phyloP scores from a whole-genome alignment of 92 coral and sea anemone species.

The Galaxea fascicularis region DNA sequence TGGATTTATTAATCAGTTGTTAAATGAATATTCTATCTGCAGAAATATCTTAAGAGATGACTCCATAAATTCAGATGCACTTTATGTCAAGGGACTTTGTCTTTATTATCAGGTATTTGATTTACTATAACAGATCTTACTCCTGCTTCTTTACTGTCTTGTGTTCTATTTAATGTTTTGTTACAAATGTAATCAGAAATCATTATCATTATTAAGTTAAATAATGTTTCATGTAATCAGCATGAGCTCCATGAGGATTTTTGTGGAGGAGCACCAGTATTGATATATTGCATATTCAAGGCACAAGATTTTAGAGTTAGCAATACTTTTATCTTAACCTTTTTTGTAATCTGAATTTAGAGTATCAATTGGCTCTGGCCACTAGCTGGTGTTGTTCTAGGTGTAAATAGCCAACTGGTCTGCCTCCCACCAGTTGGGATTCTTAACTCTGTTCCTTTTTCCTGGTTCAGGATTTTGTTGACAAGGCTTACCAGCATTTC shows the following conservation, averaged over 20 bases:
- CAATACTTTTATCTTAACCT: background rate
- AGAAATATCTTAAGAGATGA: slow-evolving; percentile 83
- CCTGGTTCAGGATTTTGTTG: slow-evolving; percentile 85
- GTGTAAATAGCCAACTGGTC: no score
- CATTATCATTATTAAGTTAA: no score
- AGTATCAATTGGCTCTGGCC: background rate
- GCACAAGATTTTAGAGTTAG: background rate
- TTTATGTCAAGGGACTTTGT: slow-evolving; percentile 96
- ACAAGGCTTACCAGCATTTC: slow-evolving; percentile 94
- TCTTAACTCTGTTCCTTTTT: background rate
- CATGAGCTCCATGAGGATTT: background rate
- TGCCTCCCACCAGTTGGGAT: no score
- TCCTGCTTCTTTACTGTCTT: no score
- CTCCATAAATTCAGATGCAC: slow-evolving; percentile 89
- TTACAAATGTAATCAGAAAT: no score
- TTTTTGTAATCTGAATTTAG: background rate
- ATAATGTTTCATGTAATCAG: no score
- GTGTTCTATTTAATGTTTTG: no score
- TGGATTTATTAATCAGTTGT: background rate
- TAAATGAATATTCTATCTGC: slow-evolving; percentile 4
- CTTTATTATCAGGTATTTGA: slow-evolving; percentile 90
- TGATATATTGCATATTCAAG: background rate
- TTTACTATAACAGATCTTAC: background rate
- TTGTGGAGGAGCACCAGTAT: background rate
- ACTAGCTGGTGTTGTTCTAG: no score